These are phyloP conservation scores for Scaptomyza cyrtandrae DNA, from an alignment of 2,888 invertebrate species.

Conservation along the genomic window DNA sequence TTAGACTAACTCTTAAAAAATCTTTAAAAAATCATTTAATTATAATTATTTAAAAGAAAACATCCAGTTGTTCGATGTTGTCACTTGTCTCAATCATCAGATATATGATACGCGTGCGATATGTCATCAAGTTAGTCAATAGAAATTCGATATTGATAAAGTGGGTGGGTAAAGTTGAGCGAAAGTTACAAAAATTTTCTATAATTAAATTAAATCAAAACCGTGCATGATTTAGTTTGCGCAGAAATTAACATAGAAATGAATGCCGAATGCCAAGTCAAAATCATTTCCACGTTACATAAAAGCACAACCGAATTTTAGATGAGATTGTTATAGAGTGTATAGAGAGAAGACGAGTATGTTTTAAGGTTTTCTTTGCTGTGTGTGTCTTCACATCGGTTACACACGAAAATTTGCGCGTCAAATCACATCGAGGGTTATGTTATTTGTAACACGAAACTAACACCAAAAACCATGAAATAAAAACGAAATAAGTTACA, in stretches of 20 bases:
- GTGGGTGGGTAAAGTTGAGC: slow-evolving; percentile 18
- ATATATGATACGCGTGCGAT: slow-evolving; percentile 44
- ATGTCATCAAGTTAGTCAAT: slow-evolving; percentile 32
- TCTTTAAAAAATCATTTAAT: too few relatives aligned
- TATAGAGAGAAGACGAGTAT: neutral
- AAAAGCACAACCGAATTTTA: slow-evolving; percentile 69
- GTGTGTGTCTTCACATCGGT: slow-evolving; percentile 50
- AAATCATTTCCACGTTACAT: slow-evolving; percentile 63
- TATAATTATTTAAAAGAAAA: too few relatives aligned
- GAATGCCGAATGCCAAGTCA: slow-evolving; percentile 40
- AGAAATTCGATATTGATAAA: slow-evolving; percentile 29
- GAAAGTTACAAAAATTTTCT: slow-evolving; percentile 49
- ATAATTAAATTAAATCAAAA: slow-evolving; percentile 19
- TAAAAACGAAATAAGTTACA: slow-evolving; percentile 36
- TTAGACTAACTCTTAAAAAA: too few relatives aligned
- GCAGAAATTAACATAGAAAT: slow-evolving; percentile 59
- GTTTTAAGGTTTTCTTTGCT: slow-evolving; percentile 33
- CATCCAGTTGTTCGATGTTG: neutral
- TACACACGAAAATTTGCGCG: slow-evolving; percentile 53
- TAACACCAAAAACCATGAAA: slow-evolving; percentile 43
- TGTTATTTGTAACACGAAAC: slow-evolving; percentile 20
- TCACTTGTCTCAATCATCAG: neutral
- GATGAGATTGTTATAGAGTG: slow-evolving; percentile 23
- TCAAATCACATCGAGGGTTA: slow-evolving; percentile 34
- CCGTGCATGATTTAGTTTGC: slow-evolving; percentile 27